These are phyloP conservation scores for Arbacia lixula DNA, from an alignment of 53 echinoderm and acorn worm genomes.

Conservation along the genomic window DNA sequence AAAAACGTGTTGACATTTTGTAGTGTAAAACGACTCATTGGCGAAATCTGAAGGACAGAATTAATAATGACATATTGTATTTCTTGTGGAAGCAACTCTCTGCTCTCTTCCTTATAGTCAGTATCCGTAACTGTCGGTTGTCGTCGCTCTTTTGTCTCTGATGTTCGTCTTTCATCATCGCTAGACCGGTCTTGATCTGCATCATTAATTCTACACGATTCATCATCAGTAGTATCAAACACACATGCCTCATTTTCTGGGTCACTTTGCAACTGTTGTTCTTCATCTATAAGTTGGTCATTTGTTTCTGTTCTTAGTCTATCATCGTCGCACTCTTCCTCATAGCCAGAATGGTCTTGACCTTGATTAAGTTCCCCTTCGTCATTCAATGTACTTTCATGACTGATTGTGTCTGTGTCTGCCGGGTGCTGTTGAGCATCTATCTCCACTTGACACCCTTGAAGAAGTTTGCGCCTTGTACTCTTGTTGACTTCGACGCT, in stretches of 20 bases:
- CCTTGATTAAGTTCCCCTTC: slow-evolving; percentile 1
- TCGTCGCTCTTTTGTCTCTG: neutral
- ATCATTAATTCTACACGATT: neutral
- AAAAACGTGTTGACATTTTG: too few relatives aligned
- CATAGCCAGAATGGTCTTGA: too few relatives aligned
- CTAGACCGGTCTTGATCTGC: neutral
- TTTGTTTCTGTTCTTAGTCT: too few relatives aligned
- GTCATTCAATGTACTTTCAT: neutral
- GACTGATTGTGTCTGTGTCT: neutral
- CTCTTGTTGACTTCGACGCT: slow-evolving; percentile 17
- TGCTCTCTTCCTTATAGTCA: too few relatives aligned
- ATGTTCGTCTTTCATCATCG: neutral
- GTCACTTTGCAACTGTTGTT: neutral
- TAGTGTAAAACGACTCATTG: too few relatives aligned
- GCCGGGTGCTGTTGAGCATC: neutral
- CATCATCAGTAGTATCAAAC: neutral
- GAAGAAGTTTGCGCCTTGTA: neutral
- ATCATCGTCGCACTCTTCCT: too few relatives aligned
- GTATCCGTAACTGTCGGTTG: neutral
- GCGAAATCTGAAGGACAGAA: too few relatives aligned
- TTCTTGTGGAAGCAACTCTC: too few relatives aligned
- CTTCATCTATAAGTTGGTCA: too few relatives aligned
- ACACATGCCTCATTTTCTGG: neutral
- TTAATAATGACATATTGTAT: too few relatives aligned
- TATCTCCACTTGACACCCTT: neutral